phyloP scores from a whole-genome alignment of 1,140 invertebrate genomes.

The Aethina tumida region DNA sequence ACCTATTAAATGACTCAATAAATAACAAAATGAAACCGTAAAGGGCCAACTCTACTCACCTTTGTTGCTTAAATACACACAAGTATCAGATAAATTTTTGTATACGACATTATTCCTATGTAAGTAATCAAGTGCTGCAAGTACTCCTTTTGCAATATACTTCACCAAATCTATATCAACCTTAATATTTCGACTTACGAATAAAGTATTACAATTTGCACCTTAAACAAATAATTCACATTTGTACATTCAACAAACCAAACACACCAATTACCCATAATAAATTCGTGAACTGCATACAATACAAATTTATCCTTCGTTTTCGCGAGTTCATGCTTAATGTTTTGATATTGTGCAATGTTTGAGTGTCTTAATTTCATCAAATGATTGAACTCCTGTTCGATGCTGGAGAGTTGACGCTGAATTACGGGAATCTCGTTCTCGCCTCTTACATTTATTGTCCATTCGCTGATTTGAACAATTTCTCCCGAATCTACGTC shows the following conservation, averaged over 20 bases:
- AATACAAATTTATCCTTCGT: conserved; percentile 47
- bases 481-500: conserved; percentile 56
- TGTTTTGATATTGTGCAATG: conserved; percentile 61
- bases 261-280: conserved; percentile 37
- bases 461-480: conserved; percentile 62
- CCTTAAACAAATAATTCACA: conserved; percentile 13
- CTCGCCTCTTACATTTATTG: conserved; percentile 21
- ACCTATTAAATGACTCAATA: conserved; percentile 30
- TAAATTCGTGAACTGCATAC: conserved; percentile 57
- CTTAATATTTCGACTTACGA: conserved; percentile 42
- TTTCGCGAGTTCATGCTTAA: conserved; percentile 49
- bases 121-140: conserved; percentile 58
- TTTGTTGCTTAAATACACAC: conserved; percentile 43
- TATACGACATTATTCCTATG: conserved; percentile 72
- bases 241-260: conserved; percentile 1
- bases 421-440: conserved; percentile 36
- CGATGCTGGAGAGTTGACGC: conserved; percentile 52
- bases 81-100: conserved; percentile 57
- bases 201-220: conserved; percentile 27
- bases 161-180: conserved; percentile 50
- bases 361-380: conserved; percentile 58
- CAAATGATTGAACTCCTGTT: conserved; percentile 61
- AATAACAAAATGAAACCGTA: conserved; percentile 11
- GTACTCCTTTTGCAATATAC: conserved; percentile 50
- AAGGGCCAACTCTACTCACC: conserved; percentile 31